phyloP scores from a whole-genome alignment of 2,888 invertebrate genomes.

The Drosophila paramelanica region DNA sequence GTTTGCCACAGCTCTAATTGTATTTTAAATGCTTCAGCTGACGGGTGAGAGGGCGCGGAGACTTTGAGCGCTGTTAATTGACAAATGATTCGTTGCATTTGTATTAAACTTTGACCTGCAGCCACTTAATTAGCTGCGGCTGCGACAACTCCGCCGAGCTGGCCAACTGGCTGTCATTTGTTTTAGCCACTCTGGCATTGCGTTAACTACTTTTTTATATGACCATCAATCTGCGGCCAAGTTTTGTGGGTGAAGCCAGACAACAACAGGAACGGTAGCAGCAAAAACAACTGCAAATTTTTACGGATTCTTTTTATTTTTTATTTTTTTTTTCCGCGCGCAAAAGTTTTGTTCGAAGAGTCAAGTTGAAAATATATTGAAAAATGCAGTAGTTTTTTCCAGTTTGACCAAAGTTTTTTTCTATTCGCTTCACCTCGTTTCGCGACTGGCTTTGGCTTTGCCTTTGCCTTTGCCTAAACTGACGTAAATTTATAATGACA shows the following conservation, averaged over 20 bases:
- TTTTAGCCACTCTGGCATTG: conserved; percentile 55
- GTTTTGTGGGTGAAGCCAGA: conserved; percentile 35
- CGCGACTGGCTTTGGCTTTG: conserved; percentile 39
- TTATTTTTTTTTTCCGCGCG: background rate
- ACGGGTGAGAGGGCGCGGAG: background rate
- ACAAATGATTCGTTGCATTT: conserved; percentile 73
- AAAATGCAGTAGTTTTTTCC: conserved; percentile 53
- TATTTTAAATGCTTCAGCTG: conserved; percentile 67
- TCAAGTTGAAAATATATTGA: conserved; percentile 72
- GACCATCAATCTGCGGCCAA: conserved; percentile 71
- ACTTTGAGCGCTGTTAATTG: conserved; percentile 53
- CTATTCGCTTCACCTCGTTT: conserved; percentile 19
- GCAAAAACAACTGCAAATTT: conserved; percentile 23
- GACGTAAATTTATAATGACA: conserved; percentile 83
- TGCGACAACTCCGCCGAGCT: conserved; percentile 23
- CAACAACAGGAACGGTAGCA: conserved; percentile 17
- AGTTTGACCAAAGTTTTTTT: conserved; percentile 29
- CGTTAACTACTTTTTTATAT: conserved; percentile 76
- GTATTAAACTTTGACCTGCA: conserved; percentile 68
- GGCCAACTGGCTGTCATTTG: conserved; percentile 14
- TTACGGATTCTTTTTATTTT: background rate
- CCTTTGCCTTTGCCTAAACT: conserved; percentile 71
- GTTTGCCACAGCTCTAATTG: conserved; percentile 56
- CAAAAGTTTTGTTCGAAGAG: conserved; percentile 54
- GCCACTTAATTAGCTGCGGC: conserved; percentile 70